Evolutionary conservation across 1,140 invertebrate genomes (phyloP), one percentile per base, ranked within the genome.

Genomic region (Anoplophora glabripennis): DNA sequence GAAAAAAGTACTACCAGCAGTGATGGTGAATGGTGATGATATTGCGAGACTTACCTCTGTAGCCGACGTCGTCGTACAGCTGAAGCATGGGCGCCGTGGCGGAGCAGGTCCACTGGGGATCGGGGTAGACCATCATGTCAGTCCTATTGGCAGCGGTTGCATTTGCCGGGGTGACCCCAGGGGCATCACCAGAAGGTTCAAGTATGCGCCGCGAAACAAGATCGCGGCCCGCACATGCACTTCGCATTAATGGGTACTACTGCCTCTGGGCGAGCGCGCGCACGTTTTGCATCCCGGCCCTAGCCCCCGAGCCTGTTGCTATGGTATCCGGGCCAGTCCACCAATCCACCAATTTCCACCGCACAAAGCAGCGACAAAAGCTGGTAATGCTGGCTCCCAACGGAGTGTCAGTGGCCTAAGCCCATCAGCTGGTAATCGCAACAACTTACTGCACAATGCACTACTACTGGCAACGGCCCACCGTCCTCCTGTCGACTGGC

Each of bases 111-210:
- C 72, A 72, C 59, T 75, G 73, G 8, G 72, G 70, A 59, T 77
- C 76, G 7, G 75, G 74, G 57, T 76, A 77, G 33, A 77, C 76
- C 74, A 76, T 76, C 75, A 76, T 76, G 49, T 63, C 68, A 58
- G 59, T 54, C 37, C 53, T 59, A 55, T 55, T 44, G 17, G 58
- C 33, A 41, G 47, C 45, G 53, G 65, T 44, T 51, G 66, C 61
- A 51, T 42, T 52, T 17, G 63, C 45, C 34, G 59, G 15, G 33
- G 65, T 57, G 47, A 41, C 61, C 42, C 53, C 66, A 53, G 59
- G 65, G 52, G 54, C 54, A 54, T 51, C 47, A 17, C 59, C 64
- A 53, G 56, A 57, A 42, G 66, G 64, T 54, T 70, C 68, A 57
- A 68, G 64, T 48, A 70, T 68, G 64, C 66, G 66, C 68, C 68